Conservation (phyloP, 2,113 vertebrate species). For the Cairina moschata region DNA sequence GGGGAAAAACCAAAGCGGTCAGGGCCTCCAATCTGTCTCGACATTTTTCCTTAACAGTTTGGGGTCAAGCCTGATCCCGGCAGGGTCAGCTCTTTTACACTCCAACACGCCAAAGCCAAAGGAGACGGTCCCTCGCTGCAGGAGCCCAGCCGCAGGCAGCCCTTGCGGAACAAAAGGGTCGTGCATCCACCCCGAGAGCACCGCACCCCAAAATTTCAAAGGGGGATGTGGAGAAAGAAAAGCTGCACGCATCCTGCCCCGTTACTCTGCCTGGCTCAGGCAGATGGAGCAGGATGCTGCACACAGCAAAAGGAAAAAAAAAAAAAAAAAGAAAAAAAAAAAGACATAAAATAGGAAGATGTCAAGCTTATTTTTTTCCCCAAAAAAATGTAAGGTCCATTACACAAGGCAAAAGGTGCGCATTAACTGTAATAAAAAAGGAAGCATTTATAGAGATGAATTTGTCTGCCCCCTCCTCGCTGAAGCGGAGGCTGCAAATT, state of each 20-base stretch:
- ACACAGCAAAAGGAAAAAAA: not conserved
- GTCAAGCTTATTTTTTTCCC: not conserved
- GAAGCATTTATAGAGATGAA: conserved; percentile 56
- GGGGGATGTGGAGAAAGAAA: not conserved
- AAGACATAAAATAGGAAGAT: not conserved
- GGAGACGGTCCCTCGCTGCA: not conserved
- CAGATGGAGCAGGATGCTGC: fast-evolving
- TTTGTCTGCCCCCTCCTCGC: not conserved
- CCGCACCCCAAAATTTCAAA: not conserved
- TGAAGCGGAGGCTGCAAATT: conserved; percentile 28
- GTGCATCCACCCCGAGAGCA: not conserved
- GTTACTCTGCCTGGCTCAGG: not conserved
- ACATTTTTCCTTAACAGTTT: conserved; percentile 70
- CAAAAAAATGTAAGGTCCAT: not conserved
- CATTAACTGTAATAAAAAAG: conserved; percentile 15
- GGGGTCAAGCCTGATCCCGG: conserved; percentile 69
- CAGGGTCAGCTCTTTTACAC: conserved; percentile 66
- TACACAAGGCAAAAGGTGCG: conserved; percentile 23
- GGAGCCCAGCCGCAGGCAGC: not conserved
- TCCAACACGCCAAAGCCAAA: conserved; percentile 72
- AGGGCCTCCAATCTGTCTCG: not conserved
- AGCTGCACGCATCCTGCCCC: not conserved
- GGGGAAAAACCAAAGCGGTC: not conserved
- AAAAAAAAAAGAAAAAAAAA: conserved; percentile 6
- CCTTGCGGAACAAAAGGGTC: not conserved